These are phyloP conservation scores for Malaclemys terrapin DNA, from an alignment of 2,113 vertebrate genomes.

Conservation along the genomic window DNA sequence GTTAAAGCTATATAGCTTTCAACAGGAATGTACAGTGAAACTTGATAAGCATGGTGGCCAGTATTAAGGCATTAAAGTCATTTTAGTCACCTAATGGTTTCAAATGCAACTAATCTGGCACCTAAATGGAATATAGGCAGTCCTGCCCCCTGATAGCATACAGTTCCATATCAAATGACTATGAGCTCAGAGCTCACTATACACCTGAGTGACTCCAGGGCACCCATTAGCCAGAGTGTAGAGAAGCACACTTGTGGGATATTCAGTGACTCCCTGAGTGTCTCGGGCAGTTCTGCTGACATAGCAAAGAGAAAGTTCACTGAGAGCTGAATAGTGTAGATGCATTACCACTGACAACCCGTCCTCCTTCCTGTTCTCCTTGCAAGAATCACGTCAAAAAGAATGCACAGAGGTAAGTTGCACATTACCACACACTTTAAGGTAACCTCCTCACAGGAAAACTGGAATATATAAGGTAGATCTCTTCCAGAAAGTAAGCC, in stretches of 20 bases:
- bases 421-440: not conserved
- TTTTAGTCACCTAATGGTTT: not conserved
- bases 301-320: not conserved
- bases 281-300: not conserved
- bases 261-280: not conserved
- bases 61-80: not conserved
- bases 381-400: not conserved
- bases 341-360: not conserved
- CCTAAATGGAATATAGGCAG: not conserved
- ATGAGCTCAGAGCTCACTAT: not conserved
- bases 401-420: not conserved
- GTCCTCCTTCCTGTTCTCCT: not conserved
- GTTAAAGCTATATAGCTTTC: not conserved
- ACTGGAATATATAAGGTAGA: not conserved
- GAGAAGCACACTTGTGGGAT: not conserved
- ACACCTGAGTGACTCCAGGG: not conserved
- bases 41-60: not conserved
- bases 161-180: too few relatives aligned
- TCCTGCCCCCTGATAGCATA: too few relatives aligned
- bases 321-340: not conserved
- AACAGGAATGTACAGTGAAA: conserved; percentile 1
- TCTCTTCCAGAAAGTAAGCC: not conserved
- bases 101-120: not conserved
- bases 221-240: not conserved
- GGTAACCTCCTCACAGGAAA: not conserved